phyloP scores from a whole-genome alignment of 2,888 invertebrate species.

The Philhelius pedissequus region DNA sequence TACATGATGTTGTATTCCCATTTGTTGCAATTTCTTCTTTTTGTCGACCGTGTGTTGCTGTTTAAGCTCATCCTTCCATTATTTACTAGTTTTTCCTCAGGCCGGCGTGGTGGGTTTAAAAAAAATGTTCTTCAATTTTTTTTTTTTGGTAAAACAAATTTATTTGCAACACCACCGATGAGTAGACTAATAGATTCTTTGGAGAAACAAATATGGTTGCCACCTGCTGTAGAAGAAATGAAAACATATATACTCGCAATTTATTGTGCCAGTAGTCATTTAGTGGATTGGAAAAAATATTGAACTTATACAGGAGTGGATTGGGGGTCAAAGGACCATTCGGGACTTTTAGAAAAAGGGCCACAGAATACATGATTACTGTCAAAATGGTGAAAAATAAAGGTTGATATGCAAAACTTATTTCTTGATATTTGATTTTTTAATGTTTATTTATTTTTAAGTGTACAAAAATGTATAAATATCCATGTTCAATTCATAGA shows the following conservation, averaged over 20 bases:
- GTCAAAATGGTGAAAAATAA: no score
- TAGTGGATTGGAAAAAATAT: no score
- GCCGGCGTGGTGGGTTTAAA: background rate
- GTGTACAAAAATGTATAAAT: no score
- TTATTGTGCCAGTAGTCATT: no score
- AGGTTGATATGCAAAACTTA: no score
- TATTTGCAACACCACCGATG: constrained; percentile 58
- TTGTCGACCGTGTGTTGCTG: constrained; percentile 9
- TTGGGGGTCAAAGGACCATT: no score
- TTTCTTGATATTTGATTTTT: no score
- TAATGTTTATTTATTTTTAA: no score
- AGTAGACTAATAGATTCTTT: background rate
- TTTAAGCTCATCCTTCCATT: constrained; percentile 45
- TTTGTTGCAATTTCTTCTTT: constrained; percentile 20
- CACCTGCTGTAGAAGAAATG: background rate
- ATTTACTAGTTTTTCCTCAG: constrained; percentile 52
- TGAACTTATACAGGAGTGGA: no score
- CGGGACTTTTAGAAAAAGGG: no score
- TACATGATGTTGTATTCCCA: constrained; percentile 15
- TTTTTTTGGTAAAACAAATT: constrained; percentile 37
- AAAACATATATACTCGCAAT: background rate
- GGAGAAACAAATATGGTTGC: background rate
- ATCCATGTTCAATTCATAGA: no score
- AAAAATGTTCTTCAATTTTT: background rate
- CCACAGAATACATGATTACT: no score